Base-by-base conservation (phyloP, 92 coral and sea anemone species). In the Porites divaricata region DNA sequence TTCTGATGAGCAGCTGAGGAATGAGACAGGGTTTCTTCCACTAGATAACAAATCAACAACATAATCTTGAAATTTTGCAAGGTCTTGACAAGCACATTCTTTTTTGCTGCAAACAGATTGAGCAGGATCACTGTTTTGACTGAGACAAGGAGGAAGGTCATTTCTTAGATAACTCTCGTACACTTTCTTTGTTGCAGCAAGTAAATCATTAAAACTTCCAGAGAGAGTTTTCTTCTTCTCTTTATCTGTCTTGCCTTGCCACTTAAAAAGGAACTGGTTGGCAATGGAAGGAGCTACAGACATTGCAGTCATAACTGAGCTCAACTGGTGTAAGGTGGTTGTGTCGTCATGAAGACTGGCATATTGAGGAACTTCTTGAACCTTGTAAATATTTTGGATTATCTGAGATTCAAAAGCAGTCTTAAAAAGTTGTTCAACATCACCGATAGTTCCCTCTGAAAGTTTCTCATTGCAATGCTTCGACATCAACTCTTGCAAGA, bases 21-120 rank as follows among this genome's bases (percentile, higher is more conserved):
- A 75, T 61, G 86, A 87, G 48, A 87, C 81, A n/a, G 90, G 90
- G 69, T 81, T 87, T 63, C 52, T 69, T 49, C 70, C 77, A 67
- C 81, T 67, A 0, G 87, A 81, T 62, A 87, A 67, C 20, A 87
- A 58, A 49, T 87, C 84, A 56, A 80, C 35, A 21, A 81, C 64
- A 76, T 81, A 53, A 25, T 87, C 87, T 75, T 74, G 81, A 75
- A 87, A 87, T 67, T 81, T 81, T 9, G 75, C 76, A 57, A 87
- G 10, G 56, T 87, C 87, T 67, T 81, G 77, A 35, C 90, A 67
- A 53, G 70, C 63, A 75, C 90, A 87, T n/a, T 54, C 79, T 22
- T 62, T 82, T 22, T 35, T 82, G 51, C 19, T 62, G 63, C 79
- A 70, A 58, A 11, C 17, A 7, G 63, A 0, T 54, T 75, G 76